phyloP scores from a whole-genome alignment of 2,888 invertebrate species.

The Pimpla rufipes region DNA sequence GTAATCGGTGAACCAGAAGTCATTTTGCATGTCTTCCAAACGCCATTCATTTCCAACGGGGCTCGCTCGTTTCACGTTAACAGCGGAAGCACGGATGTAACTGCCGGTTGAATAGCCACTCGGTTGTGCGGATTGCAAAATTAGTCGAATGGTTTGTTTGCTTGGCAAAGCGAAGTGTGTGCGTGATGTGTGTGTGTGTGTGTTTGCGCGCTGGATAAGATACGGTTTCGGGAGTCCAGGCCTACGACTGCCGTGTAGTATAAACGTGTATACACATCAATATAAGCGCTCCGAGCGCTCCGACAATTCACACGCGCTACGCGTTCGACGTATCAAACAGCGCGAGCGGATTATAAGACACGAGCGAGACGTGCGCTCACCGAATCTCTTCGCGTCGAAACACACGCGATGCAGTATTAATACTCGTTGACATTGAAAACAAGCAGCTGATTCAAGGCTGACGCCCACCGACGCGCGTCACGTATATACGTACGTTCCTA shows the following conservation, averaged over 20 bases:
- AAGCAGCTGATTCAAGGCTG: constrained; percentile 80
- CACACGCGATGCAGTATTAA: constrained; percentile 71
- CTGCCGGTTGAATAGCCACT: neutral
- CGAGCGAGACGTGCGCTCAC: too few species aligned
- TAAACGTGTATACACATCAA: constrained; percentile 7
- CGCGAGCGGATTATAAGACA: constrained; percentile 27
- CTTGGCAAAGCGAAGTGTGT: neutral
- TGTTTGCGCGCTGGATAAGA: neutral
- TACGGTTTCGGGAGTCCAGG: constrained; percentile 24
- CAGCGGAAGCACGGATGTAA: neutral
- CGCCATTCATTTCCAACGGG: neutral
- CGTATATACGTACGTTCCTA: constrained; percentile 51
- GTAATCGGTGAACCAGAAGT: neutral
- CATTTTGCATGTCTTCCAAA: neutral
- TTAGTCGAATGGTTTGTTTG: constrained; percentile 7
- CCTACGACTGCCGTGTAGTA: neutral
- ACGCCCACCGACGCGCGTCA: constrained; percentile 70
- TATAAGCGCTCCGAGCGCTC: constrained; percentile 43
- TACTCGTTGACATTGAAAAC: constrained; percentile 79
- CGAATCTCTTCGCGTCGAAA: constrained; percentile 51
- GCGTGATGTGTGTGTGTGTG: neutral
- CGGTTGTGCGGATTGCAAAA: neutral
- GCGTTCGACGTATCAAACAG: neutral
- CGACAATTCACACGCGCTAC: constrained; percentile 6
- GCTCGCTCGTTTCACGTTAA: neutral